phyloP scores from a whole-genome alignment of 2,888 invertebrate genomes.

The Gnatocerus cornutus region DNA sequence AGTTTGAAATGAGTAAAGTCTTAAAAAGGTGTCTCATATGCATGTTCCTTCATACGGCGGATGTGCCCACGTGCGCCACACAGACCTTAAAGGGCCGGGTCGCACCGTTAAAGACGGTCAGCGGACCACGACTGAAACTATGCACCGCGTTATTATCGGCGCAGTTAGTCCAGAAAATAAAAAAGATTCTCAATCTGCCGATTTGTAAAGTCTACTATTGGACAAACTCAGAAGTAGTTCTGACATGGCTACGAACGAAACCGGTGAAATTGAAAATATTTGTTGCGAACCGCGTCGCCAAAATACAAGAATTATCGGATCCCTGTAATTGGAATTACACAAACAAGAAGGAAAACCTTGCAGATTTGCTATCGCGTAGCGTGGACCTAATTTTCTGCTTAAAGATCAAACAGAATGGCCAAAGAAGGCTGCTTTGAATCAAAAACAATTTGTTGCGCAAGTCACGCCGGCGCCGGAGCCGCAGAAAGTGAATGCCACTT shows the following conservation, averaged over 20 bases:
- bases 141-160: conserved; percentile 51
- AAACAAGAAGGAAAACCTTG: conserved; percentile 38
- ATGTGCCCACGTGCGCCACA: conserved; percentile 47
- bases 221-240: conserved; percentile 53
- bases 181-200: conserved; percentile 26
- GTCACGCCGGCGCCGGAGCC: no score
- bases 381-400: conserved; percentile 18
- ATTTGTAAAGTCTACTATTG: conserved; percentile 47
- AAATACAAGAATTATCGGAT: conserved; percentile 43
- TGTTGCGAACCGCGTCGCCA: conserved; percentile 47
- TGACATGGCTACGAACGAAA: conserved; percentile 50
- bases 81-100: conserved; percentile 35
- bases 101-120: conserved; percentile 50
- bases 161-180: conserved; percentile 37
- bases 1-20: no score
- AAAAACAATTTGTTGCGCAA: not conserved
- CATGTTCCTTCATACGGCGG: conserved; percentile 49
- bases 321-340: conserved; percentile 43
- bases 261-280: conserved; percentile 49
- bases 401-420: not conserved
- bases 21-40: no score
- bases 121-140: conserved; percentile 52
- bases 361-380: conserved; percentile 48
- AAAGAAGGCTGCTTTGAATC: no score
- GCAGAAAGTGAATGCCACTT: not conserved